These are phyloP conservation scores for Poicephalus meyeri DNA, from an alignment of 2,113 vertebrate species.

Conservation along the genomic window DNA sequence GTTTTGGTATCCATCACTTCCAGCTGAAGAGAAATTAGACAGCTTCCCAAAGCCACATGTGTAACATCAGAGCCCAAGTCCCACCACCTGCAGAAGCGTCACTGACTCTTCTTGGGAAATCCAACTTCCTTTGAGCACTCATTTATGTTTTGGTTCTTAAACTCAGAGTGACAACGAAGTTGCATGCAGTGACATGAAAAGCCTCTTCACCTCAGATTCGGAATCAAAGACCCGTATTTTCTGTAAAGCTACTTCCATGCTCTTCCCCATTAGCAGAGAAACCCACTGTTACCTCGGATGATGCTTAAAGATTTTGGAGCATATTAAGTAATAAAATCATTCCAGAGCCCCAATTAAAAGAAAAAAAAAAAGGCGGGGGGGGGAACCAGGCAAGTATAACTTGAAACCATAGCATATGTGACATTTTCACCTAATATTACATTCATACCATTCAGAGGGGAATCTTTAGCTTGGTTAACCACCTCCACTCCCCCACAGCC, in stretches of 20 bases:
- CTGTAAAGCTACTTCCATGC: slow-evolving; percentile 54
- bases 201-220: neutral
- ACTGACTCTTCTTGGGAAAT: slow-evolving; percentile 27
- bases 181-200: slow-evolving; percentile 47
- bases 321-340: neutral
- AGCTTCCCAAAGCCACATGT: slow-evolving; percentile 32
- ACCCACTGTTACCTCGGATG: neutral
- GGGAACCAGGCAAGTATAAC: neutral
- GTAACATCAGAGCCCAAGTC: neutral
- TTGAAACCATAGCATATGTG: neutral
- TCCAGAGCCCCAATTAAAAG: neutral
- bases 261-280: slow-evolving; percentile 39
- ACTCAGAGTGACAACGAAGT: slow-evolving; percentile 45
- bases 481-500: neutral
- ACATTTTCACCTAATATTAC: neutral
- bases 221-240: slow-evolving; percentile 18
- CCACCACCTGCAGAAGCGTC: neutral
- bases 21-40: slow-evolving; percentile 13
- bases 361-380: too few species aligned
- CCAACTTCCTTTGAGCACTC: slow-evolving; percentile 46
- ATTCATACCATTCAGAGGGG: neutral
- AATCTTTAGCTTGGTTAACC: neutral
- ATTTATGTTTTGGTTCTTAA: slow-evolving; percentile 20
- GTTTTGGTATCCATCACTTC: slow-evolving; percentile 28
- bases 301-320: neutral